These are phyloP conservation scores for Pipistrellus kuhlii DNA, from an alignment of 2,797 vertebrate genomes.

Conservation along the genomic window DNA sequence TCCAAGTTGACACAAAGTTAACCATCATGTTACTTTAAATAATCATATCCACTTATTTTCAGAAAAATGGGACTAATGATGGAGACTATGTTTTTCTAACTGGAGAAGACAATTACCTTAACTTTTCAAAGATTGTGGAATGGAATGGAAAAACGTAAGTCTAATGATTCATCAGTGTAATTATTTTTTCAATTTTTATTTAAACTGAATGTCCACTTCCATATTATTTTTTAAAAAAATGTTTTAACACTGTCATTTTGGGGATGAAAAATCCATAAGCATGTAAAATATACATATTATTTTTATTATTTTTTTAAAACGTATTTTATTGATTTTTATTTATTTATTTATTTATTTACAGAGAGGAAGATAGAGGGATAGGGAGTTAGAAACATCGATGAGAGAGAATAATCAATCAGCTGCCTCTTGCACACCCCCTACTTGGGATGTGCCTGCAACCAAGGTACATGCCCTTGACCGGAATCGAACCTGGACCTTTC, in stretches of 20 bases:
- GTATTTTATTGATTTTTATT: too few relatives aligned
- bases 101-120: conserved; percentile 91
- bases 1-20: background rate
- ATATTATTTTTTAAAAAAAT: background rate
- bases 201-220: background rate
- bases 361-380: too few relatives aligned
- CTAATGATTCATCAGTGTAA: background rate
- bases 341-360: too few relatives aligned
- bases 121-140: conserved; percentile 93
- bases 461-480: too few relatives aligned
- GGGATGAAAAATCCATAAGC: background rate
- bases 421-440: too few relatives aligned
- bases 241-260: conserved; percentile 2
- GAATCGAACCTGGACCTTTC: too few relatives aligned
- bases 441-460: too few relatives aligned
- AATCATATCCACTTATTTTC: conserved; percentile 70
- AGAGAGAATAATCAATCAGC: too few relatives aligned
- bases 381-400: too few relatives aligned
- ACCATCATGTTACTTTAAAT: background rate
- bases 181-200: conserved; percentile 33
- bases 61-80: conserved; percentile 95
- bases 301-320: conserved; percentile 22
- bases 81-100: conserved; percentile 95
- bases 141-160: conserved; percentile 94
- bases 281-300: conserved; percentile 17